Base-by-base conservation (phyloP, 2,797 vertebrate genomes). In the Catharus ustulatus region DNA sequence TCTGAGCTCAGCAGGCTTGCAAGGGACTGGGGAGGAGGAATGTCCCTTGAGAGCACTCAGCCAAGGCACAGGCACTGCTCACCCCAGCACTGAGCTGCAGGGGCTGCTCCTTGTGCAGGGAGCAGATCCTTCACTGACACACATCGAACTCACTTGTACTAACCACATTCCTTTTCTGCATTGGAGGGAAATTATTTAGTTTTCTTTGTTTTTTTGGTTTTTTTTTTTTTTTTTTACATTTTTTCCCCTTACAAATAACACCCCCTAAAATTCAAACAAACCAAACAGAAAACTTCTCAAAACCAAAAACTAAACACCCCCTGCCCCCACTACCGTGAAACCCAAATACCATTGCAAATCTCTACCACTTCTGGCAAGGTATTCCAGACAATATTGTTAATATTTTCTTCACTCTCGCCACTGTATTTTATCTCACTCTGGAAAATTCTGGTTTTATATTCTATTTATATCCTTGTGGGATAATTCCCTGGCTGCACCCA, bases 261-360 rank as follows among this genome's bases (percentile, higher is more conserved):
- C 0, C 3, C 5, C 30, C 9, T 8, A 27, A 52, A 77, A 84
- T 5, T 0, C 3, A 15, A 32, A 26, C 10, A 34, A 29, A 27
- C 1, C 43, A 40, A 69, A 29, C 11, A 30, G 21, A 40, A 20
- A 52, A 67, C 6, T 17, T 32, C 13, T 46, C 40, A 42, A 61
- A 55, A 7, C 8, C 10, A 43, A 38, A 79, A 43, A 3, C 21
- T 15, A 15, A 83, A 59, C 15, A 51, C 7, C 2, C 38, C 38
- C 38, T 10, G 10, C 21, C 46, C 13, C 18, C 11, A 23, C 20
- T 18, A 43, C 54, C 52, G 19, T 0, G 0, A 79, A 89, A 58
- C 7, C 7, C 66, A 89, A 81, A 46, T 2, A 15, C 27, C 49
- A 21, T 2, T 75, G 45, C 49, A 78, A 59, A 72, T 48, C 40